A percentile compares a stretch with the other conserved stretches of the same genome.
Evolutionary conservation across 2,888 invertebrate genomes (phyloP).

Genomic region (Drosophila meridiana): DNA sequence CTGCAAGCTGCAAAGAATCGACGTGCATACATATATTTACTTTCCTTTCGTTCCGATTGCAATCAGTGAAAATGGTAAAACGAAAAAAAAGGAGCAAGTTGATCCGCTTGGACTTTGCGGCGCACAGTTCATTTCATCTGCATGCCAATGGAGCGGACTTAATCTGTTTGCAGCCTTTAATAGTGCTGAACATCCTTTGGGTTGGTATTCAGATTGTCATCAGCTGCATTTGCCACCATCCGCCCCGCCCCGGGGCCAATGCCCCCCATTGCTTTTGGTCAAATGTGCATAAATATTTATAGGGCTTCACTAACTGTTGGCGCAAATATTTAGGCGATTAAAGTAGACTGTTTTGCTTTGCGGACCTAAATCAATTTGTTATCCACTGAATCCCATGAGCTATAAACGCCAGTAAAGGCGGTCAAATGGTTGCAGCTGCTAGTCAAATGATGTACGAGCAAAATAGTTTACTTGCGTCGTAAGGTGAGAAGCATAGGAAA

Average conservation of each 20-base stretch:
- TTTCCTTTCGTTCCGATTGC: constrained; percentile 12
- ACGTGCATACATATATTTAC: neutral
- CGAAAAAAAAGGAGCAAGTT: constrained; percentile 1
- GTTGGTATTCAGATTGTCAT: constrained; percentile 26
- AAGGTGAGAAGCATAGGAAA: too few relatives aligned
- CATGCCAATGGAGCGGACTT: constrained; percentile 17
- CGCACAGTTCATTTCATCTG: constrained; percentile 13
- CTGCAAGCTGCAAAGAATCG: constrained; percentile 1
- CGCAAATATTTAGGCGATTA: constrained; percentile 60
- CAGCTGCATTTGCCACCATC: constrained; percentile 20
- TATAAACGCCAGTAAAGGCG: neutral
- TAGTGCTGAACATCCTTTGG: constrained; percentile 17
- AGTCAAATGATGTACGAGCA: neutral
- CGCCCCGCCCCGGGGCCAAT: neutral
- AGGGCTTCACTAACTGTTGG: constrained; percentile 52
- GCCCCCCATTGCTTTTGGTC: constrained; percentile 22
- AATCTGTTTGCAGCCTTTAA: constrained; percentile 26
- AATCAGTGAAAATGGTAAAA: constrained; percentile 7
- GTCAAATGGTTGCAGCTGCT: neutral
- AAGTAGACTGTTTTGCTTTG: constrained; percentile 37
- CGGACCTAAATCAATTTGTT: constrained; percentile 21
- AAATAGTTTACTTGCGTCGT: neutral
- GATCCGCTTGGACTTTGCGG: constrained; percentile 6
- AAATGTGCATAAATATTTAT: constrained; percentile 62
- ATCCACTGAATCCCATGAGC: neutral